Evolutionary conservation across 2,888 invertebrate species (phyloP).

Genomic region (Melanostoma mellinum): DNA sequence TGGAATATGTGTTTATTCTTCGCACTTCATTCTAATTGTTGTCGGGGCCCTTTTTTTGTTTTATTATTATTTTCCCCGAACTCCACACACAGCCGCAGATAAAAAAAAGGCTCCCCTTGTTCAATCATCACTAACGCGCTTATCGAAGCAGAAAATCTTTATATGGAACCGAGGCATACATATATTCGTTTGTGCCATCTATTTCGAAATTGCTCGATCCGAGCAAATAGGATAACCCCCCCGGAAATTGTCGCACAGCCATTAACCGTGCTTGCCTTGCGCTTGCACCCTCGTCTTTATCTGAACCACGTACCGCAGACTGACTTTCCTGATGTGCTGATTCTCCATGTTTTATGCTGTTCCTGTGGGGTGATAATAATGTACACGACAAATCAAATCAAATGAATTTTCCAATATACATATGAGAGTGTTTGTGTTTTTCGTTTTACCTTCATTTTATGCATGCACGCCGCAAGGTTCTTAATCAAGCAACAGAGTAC

Average conservation of each 20-base stretch:
- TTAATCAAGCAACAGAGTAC: conserved; percentile 56
- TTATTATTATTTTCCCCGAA: conserved; percentile 5
- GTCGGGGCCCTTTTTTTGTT: conserved; percentile 41
- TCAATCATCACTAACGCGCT: conserved; percentile 24
- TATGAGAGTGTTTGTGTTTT: background rate
- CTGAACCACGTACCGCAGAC: conserved; percentile 43
- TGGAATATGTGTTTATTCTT: conserved; percentile 64
- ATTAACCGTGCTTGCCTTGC: conserved; percentile 48
- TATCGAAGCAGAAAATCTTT: conserved; percentile 69
- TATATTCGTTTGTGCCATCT: conserved; percentile 50
- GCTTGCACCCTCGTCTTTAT: conserved; percentile 22
- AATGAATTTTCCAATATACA: conserved; percentile 61
- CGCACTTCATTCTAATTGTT: conserved; percentile 68
- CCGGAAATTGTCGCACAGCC: conserved; percentile 73
- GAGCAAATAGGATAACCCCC: conserved; percentile 14
- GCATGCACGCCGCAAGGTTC: conserved; percentile 40
- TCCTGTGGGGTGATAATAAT: conserved; percentile 69
- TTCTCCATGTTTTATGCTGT: conserved; percentile 14
- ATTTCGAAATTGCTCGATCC: conserved; percentile 62
- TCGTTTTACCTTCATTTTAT: background rate
- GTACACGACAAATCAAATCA: conserved; percentile 76
- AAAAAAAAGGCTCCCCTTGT: conserved; percentile 20
- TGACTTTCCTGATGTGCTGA: conserved; percentile 42
- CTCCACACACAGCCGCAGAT: background rate
- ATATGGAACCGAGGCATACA: conserved; percentile 47